These are phyloP conservation scores for Neodiprion virginianus DNA, from an alignment of 1,140 invertebrate genomes.

Conservation along the genomic window DNA sequence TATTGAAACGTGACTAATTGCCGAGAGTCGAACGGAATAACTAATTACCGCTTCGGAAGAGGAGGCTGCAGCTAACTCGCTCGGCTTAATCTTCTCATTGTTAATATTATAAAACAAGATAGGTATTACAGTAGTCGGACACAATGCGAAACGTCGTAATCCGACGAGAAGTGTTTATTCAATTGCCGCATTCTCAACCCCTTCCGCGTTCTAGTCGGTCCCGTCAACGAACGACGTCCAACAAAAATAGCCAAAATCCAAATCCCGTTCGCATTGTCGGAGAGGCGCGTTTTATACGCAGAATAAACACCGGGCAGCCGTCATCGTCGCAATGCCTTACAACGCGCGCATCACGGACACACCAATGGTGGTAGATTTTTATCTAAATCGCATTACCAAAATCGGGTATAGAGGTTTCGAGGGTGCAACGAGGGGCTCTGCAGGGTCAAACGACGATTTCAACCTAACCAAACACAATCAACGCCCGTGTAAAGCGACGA, in stretches of 20 bases:
- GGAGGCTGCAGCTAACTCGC: background rate
- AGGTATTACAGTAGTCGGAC: background rate
- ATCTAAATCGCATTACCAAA: constrained; percentile 7
- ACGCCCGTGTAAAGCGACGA: background rate
- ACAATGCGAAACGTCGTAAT: background rate
- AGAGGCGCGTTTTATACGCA: background rate
- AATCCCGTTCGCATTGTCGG: background rate
- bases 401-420: background rate
- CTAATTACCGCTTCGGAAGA: background rate
- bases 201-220: background rate
- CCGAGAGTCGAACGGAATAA: background rate
- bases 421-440: too few relatives aligned
- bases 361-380: background rate
- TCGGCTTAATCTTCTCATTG: background rate
- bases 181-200: background rate
- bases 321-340: background rate
- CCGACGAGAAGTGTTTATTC: background rate
- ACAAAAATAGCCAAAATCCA: background rate
- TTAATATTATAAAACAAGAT: background rate
- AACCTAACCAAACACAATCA: constrained; percentile 5
- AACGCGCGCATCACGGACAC: background rate
- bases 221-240: background rate
- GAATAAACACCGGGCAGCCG: background rate
- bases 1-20: constrained; percentile 1
- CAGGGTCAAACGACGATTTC: background rate